Conservation (phyloP, 2,113 vertebrate species). For the Malurus cyaneus region DNA sequence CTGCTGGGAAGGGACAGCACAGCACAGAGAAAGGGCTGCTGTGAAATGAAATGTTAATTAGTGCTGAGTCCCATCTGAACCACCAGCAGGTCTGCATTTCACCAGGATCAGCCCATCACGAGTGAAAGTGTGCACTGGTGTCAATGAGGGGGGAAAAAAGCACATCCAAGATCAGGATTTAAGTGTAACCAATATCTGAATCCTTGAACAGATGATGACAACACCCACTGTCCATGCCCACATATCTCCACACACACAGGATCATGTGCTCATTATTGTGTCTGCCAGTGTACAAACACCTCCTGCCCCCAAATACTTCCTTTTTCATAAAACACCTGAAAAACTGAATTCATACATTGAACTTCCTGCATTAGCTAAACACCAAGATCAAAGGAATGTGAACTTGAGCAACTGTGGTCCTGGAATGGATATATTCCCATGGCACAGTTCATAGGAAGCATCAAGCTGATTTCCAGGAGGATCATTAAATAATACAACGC, state of each 20-base stretch:
- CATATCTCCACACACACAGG: background rate
- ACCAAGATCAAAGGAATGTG: background rate
- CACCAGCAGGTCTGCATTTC: background rate
- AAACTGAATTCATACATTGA: background rate
- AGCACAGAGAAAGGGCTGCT: conserved; percentile 67
- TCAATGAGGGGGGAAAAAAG: background rate
- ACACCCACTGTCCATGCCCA: background rate
- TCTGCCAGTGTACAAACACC: background rate
- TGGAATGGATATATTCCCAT: background rate
- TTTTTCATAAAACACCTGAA: background rate
- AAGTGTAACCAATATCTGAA: background rate
- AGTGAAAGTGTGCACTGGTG: background rate
- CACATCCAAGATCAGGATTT: background rate
- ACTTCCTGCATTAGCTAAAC: background rate
- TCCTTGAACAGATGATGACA: background rate
- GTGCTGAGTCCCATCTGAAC: background rate
- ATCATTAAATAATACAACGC: background rate
- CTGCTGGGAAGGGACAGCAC: conserved; percentile 40
- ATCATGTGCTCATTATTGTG: background rate
- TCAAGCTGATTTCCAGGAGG: background rate
- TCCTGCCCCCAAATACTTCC: background rate
- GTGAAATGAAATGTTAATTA: conserved; percentile 74
- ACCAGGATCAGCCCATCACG: background rate
- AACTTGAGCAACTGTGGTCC: background rate
- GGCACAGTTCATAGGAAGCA: background rate